Evolutionary conservation across 1,140 invertebrate species (phyloP).

Genomic region (Achatina immaculata): DNA sequence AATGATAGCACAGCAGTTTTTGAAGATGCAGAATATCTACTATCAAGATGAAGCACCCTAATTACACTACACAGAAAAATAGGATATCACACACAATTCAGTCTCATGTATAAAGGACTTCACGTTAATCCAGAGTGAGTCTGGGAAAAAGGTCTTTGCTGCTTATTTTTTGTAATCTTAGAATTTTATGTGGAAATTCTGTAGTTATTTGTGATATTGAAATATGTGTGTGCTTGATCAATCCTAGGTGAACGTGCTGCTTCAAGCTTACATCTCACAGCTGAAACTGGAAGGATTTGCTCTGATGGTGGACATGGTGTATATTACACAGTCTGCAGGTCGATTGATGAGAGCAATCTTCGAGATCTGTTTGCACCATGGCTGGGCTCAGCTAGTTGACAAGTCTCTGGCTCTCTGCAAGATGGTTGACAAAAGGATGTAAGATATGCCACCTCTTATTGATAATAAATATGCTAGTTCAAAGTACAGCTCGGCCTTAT

Average conservation of each 20-base stretch:
- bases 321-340: constrained; percentile 97
- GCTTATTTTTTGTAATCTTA: too few species aligned
- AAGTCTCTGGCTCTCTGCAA: constrained; percentile 96
- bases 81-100: too few species aligned
- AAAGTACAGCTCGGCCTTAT: background rate
- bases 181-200: too few species aligned
- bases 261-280: constrained; percentile 99
- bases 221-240: background rate
- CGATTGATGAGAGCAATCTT: constrained; percentile 96
- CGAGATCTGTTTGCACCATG: constrained; percentile 89
- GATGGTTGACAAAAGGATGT: constrained; percentile 98
- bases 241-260: constrained; percentile 84
- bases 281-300: constrained; percentile 98
- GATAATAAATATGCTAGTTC: background rate
- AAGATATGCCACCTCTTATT: constrained; percentile 49
- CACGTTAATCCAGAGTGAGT: too few species aligned
- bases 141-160: too few species aligned
- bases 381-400: constrained; percentile 98
- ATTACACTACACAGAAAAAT: too few species aligned
- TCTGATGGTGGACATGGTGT: constrained; percentile 99
- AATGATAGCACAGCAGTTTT: too few species aligned
- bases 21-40: too few species aligned
- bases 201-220: background rate
- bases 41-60: too few species aligned
- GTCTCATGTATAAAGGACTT: too few species aligned